Percentiles rank a stretch among this genome's conserved stretches.
These are phyloP conservation scores for Channallabes apus DNA, from an alignment of 2,797 vertebrate species.

Conservation along the genomic window DNA sequence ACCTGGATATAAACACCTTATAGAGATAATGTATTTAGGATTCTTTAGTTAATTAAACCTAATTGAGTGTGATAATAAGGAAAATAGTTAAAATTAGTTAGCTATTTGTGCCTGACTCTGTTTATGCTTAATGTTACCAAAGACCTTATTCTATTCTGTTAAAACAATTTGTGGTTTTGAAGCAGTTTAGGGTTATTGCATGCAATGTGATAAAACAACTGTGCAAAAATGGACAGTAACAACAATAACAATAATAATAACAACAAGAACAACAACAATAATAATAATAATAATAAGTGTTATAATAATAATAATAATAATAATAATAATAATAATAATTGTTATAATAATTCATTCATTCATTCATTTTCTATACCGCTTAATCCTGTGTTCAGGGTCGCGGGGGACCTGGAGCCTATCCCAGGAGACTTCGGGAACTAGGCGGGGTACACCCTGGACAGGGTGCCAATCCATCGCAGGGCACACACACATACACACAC, in stretches of 20 bases:
- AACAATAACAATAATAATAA: background rate
- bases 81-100: background rate
- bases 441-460: too few relatives aligned
- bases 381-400: too few relatives aligned
- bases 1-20: background rate
- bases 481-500: too few relatives aligned
- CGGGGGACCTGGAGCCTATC: too few relatives aligned
- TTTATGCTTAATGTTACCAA: background rate
- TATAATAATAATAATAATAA: too few relatives aligned
- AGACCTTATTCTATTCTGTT: background rate
- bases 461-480: too few relatives aligned
- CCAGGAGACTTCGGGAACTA: too few relatives aligned
- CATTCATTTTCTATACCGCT: too few relatives aligned
- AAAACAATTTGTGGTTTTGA: background rate
- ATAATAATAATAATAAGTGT: background rate
- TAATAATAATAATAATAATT: too few relatives aligned
- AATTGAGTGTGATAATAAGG: background rate
- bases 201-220: background rate
- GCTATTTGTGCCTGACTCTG: background rate
- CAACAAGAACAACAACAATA: background rate
- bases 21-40: background rate
- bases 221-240: background rate
- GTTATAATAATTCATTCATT: too few relatives aligned
- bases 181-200: background rate
- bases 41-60: background rate